A percentile compares a stretch with the other conserved stretches of the same genome.
Conservation (phyloP, 1,140 invertebrate genomes). For the Reticulitermes speratus region DNA sequence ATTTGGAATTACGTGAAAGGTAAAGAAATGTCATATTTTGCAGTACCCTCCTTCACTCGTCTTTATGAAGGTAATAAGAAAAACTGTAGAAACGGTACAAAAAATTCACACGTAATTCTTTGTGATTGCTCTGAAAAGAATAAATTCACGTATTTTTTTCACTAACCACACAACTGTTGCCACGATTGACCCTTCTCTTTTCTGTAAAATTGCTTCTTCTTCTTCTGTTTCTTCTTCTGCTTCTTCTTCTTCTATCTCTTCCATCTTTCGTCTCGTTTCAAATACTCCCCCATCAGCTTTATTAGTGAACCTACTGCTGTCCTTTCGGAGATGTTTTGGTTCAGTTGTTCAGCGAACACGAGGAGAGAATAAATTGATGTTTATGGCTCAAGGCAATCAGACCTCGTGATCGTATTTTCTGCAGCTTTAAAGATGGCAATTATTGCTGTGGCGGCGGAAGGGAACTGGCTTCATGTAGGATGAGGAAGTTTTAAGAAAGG, state of each 20-base stretch:
- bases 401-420: not conserved
- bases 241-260: not conserved
- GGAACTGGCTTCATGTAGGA: not conserved
- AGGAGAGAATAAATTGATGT: not conserved
- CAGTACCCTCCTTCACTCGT: too few species aligned
- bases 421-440: not conserved
- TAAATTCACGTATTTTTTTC: too few species aligned
- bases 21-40: too few species aligned
- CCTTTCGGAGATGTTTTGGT: not conserved
- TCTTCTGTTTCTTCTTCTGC: not conserved
- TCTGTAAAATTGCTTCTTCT: not conserved
- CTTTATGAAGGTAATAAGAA: too few species aligned
- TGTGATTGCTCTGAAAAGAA: too few species aligned
- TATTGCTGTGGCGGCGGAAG: not conserved
- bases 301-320: not conserved
- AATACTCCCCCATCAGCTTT: not conserved
- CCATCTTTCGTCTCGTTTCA: not conserved
- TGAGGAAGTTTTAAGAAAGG: not conserved
- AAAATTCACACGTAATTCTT: too few species aligned
- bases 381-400: not conserved
- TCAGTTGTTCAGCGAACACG: not conserved
- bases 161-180: too few species aligned
- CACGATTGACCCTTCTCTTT: not conserved
- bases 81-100: too few species aligned
- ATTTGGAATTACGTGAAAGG: too few species aligned